phyloP scores from a whole-genome alignment of 2,797 vertebrate genomes.

The Anas georgica region DNA sequence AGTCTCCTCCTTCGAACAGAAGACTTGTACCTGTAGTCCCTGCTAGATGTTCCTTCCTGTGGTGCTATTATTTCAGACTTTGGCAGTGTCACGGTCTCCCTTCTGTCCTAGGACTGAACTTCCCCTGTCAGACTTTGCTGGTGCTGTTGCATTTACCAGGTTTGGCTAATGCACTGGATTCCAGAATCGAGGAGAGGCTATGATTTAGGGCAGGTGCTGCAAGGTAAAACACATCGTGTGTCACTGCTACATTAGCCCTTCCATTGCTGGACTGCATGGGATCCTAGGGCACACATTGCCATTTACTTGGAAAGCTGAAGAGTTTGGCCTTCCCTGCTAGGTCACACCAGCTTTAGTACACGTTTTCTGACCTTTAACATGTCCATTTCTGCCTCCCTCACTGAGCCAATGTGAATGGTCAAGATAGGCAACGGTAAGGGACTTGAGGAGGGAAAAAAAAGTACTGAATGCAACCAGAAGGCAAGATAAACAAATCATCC shows the following conservation, averaged over 20 bases:
- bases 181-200: neutral
- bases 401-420: neutral
- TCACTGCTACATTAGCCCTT: neutral
- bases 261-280: accelerated
- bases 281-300: neutral
- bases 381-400: neutral
- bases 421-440: neutral
- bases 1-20: neutral
- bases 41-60: neutral
- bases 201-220: neutral
- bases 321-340: neutral
- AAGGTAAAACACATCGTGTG: neutral
- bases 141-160: neutral
- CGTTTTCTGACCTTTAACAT: neutral
- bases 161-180: neutral
- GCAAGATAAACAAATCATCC: neutral
- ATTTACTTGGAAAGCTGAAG: neutral
- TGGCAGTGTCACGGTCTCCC: neutral
- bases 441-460: neutral
- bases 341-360: neutral
- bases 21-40: neutral
- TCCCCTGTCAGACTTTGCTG: neutral
- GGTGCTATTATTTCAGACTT: neutral
- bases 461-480: neutral
- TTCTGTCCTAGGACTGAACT: neutral